These are phyloP conservation scores for Plusia festucae DNA, from an alignment of 2,888 invertebrate species.

Conservation along the genomic window DNA sequence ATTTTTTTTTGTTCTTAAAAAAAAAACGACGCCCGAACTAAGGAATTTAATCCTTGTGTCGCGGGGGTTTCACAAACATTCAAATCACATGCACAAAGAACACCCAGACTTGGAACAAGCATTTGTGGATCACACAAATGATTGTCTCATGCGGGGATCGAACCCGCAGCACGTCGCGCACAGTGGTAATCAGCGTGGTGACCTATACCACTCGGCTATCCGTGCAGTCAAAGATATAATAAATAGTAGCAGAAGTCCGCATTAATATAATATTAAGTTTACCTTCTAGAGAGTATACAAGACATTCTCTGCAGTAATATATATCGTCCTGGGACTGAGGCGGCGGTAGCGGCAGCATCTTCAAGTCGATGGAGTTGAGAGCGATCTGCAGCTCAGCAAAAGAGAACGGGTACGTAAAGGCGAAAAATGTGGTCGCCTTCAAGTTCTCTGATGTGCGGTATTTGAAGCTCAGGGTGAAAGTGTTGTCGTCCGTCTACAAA, in stretches of 20 bases:
- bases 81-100: too few species aligned
- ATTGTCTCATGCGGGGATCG: too few species aligned
- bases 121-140: too few species aligned
- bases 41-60: too few species aligned
- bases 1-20: too few species aligned
- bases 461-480: conserved; percentile 93
- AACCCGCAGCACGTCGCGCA: too few species aligned
- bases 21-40: too few species aligned
- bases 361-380: conserved; percentile 91
- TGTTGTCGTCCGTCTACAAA: conserved; percentile 91
- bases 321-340: conserved; percentile 90
- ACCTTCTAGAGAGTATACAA: conserved; percentile 94
- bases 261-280: conserved; percentile 12
- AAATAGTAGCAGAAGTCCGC: not conserved
- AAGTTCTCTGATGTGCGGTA: conserved; percentile 92
- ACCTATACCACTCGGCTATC: too few species aligned
- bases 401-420: conserved; percentile 97
- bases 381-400: conserved; percentile 94
- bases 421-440: conserved; percentile 94
- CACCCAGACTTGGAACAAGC: too few species aligned
- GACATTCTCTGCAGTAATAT: conserved; percentile 95
- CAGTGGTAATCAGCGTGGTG: too few species aligned
- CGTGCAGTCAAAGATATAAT: not conserved
- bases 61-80: too few species aligned
- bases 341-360: conserved; percentile 83